Evolutionary conservation across 2,888 invertebrate species (phyloP), one percentile per base, ranked within the genome.

Genomic region (Platypus cylindrus): DNA sequence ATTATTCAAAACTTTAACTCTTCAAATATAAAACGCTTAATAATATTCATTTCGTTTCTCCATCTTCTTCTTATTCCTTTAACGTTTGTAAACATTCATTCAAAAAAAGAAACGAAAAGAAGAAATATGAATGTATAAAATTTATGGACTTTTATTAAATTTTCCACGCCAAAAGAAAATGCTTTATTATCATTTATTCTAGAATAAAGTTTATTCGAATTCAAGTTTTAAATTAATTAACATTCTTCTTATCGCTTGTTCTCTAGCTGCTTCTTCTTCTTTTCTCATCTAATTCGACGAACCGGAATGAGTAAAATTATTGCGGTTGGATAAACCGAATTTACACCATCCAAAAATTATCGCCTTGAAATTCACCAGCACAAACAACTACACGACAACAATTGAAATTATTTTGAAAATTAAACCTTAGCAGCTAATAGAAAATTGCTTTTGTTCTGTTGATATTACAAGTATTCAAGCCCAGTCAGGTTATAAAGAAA

Each of bases 221-320:
- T 49, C 45, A 40, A 56, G 51, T 58, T 57, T 53, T 48, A 52
- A 57, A 56, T 58, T 58, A 57, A 57, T 56, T 56, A 58, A 57
- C 56, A 56, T 58, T 57, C 55, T 56, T 55, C 51, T 55, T 55
- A 57, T 56, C 54, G 54, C n/a, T n/a, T n/a, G n/a, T n/a, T n/a
- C n/a, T n/a, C n/a, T n/a, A n/a, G n/a, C n/a, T n/a, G n/a, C n/a
- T n/a, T n/a, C n/a, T n/a, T n/a, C n/a, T n/a, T n/a, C n/a, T n/a
- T n/a, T n/a, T n/a, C n/a, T n/a, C n/a, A n/a, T n/a, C n/a, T n/a
- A n/a, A 50, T 51, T 50, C 49, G 50, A 48, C 53, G 52, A 48
- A 43, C 49, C 47, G 53, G 50, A 56, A 56, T 43, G 48, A 47
- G 45, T n/a, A n/a, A 48, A 53, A 53, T 54, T 51, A 52, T 53